Base-by-base conservation (phyloP, 1,140 invertebrate species). In the Panagrolaimus sp. region DNA sequence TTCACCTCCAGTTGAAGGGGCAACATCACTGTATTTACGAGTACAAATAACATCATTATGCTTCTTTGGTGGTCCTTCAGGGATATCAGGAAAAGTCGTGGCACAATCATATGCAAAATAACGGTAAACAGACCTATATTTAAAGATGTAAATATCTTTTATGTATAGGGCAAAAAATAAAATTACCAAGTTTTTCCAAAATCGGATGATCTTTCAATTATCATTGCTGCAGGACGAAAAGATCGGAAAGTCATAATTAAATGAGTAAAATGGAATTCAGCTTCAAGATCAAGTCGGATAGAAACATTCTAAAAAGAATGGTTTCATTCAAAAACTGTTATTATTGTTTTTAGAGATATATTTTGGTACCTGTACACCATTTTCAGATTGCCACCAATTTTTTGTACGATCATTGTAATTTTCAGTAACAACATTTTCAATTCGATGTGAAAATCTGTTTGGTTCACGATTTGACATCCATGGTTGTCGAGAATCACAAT, bases 251-350 rank as follows among this genome's bases (percentile, higher is more conserved):
- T 91, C 78, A 96, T 94, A 71, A 96, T 93, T 77, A 96, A 88
- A 88, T 96, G 94, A n/a, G 94, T 96, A 77, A 96, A 93, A 85
- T 95, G 93, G 85, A 96, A 96, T 85, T 96, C 94, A 0, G 93
- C 92, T 85, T 95, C 93, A 83, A 97, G 86, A 84, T 96, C 90
- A 65, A 97, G 85, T 83, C 90, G 90, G 74, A 96, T 90, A 58
- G 88, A 89, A n/a, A 93, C 92, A 84, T 93, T 90, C 71, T 78
- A 17, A n/a, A 69, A 43, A n/a, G 3, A n/a, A 47, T 47, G 10
- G 9, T 47, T n/a, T 21, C 10, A 4, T 5, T 2, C 7, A 15
- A 10, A 15, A 69, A 1, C 2, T 15, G 14, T 43, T 14, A 69
- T 4, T 5, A 67, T 68, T 9, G 5, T 24, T 17, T 21, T 26